Conservation (phyloP, 23 tunicate genomes). For the Ciona savignyi region DNA sequence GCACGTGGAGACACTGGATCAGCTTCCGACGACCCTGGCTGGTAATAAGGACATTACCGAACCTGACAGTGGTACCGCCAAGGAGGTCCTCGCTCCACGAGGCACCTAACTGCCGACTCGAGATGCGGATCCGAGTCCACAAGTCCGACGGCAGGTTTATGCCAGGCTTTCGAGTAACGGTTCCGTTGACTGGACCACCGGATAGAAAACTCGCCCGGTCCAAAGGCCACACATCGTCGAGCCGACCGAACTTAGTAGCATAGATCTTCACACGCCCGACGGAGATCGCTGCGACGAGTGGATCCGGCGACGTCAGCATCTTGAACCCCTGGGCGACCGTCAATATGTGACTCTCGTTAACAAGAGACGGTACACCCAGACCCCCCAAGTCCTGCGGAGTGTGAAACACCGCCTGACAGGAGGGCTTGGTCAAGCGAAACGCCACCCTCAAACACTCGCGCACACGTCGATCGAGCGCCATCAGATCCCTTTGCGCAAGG, state of each 20-base stretch:
- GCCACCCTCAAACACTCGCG: neutral
- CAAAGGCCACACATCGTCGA: neutral
- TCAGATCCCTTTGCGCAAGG: neutral
- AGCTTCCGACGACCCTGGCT: no score
- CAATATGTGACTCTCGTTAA: neutral
- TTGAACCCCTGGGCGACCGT: neutral
- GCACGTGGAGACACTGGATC: no score
- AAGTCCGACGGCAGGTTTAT: no score
- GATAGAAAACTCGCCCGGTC: neutral
- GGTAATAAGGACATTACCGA: no score
- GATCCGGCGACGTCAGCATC: no score
- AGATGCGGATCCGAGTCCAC: no score
- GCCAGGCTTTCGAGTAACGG: no score
- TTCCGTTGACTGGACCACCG: constrained; percentile 10
- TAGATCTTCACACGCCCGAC: neutral
- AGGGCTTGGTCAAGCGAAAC: neutral
- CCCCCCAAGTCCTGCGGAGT: neutral
- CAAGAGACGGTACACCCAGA: constrained; percentile 3
- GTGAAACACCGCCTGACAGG: neutral
- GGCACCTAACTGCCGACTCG: no score
- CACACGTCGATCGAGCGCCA: constrained; percentile 1
- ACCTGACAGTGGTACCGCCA: no score
- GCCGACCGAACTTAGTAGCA: neutral
- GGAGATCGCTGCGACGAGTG: neutral
- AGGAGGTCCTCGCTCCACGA: no score